These are phyloP conservation scores for Pammene fasciana DNA, from an alignment of 2,888 invertebrate genomes.

Conservation along the genomic window DNA sequence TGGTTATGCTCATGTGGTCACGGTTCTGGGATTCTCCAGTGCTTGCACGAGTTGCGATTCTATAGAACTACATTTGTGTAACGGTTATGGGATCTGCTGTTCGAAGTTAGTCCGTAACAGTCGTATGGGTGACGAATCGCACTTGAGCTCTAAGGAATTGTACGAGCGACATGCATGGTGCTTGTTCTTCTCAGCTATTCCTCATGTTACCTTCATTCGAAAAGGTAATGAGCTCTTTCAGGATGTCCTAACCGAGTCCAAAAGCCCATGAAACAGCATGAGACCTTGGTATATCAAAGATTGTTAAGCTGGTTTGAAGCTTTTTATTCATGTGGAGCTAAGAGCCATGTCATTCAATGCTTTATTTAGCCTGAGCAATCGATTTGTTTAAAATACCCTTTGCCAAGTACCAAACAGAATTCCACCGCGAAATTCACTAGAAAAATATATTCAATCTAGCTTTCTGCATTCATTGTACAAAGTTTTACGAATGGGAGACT, in stretches of 20 bases:
- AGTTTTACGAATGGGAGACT: conserved; percentile 10
- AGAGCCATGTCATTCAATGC: neutral
- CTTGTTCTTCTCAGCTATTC: too few relatives aligned
- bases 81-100: neutral
- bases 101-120: neutral
- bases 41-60: neutral
- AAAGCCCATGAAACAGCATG: too few relatives aligned
- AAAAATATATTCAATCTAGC: conserved; percentile 15
- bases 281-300: too few relatives aligned
- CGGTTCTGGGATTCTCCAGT: neutral
- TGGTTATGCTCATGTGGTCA: conserved; percentile 15
- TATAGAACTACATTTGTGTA: neutral
- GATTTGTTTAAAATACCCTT: neutral
- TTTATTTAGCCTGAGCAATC: neutral
- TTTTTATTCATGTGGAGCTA: too few relatives aligned
- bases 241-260: too few relatives aligned
- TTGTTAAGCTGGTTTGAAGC: too few relatives aligned
- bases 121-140: neutral
- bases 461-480: conserved; percentile 8
- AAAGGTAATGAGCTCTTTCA: too few relatives aligned
- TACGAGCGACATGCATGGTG: too few relatives aligned
- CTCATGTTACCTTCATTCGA: too few relatives aligned
- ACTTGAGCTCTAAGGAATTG: too few relatives aligned
- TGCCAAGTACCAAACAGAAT: neutral
- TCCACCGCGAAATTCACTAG: conserved; percentile 6